Conservation (phyloP, 2,797 vertebrate species). For the Geranospiza caerulescens region DNA sequence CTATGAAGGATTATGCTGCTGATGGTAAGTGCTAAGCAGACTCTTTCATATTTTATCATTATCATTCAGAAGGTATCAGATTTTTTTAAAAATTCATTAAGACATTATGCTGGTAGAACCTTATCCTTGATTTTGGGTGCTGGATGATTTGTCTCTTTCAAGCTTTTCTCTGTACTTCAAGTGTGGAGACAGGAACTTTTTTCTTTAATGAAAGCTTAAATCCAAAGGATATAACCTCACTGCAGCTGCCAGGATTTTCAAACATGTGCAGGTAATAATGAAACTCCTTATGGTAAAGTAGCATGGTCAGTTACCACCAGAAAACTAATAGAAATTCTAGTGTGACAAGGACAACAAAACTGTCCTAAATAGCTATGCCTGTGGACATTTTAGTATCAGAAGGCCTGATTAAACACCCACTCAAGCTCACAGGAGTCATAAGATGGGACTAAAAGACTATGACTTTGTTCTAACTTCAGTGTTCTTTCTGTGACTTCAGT, state of each 20-base stretch:
- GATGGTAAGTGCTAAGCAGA: not conserved
- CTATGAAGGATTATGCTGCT: not conserved
- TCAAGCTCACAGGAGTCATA: not conserved
- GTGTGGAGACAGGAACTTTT: not conserved
- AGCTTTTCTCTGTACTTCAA: not conserved
- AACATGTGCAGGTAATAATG: not conserved
- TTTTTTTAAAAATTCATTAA: not conserved
- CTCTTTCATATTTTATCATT: not conserved
- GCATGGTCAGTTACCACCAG: not conserved
- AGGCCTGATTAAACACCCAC: not conserved
- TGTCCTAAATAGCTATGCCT: not conserved
- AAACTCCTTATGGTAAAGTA: not conserved
- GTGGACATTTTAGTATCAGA: not conserved
- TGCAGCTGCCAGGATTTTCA: not conserved
- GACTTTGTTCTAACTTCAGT: not conserved
- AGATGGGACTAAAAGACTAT: not conserved
- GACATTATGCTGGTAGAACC: not conserved
- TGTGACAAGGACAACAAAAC: not conserved
- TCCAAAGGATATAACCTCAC: not conserved
- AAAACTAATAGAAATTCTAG: not conserved
- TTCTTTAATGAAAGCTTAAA: not conserved
- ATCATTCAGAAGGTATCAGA: not conserved
- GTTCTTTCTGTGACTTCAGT: not conserved
- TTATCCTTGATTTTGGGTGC: not conserved
- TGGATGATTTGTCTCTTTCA: not conserved